Percentiles rank a stretch among this genome's conserved stretches.
These are phyloP conservation scores for Dilophus febrilis DNA, from an alignment of 2,888 invertebrate genomes.

Conservation along the genomic window DNA sequence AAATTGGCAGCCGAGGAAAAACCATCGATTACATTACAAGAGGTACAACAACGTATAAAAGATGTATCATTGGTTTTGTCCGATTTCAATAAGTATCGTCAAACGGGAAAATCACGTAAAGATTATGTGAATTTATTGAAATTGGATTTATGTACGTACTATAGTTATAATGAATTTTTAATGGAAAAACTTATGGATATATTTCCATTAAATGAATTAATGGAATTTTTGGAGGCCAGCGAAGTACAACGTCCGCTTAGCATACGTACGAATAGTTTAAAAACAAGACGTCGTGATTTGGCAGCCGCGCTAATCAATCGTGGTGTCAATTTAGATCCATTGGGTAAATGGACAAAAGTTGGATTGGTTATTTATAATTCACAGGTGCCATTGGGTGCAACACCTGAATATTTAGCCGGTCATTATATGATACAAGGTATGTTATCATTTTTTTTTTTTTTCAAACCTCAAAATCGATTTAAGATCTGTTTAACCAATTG, in stretches of 20 bases:
- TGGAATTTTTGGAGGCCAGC: conserved; percentile 92
- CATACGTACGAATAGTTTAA: conserved; percentile 88
- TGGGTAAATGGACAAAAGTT: conserved; percentile 97
- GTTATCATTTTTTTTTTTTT: no score
- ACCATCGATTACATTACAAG: conserved; percentile 56
- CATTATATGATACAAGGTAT: conserved; percentile 82
- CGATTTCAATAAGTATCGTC: conserved; percentile 57
- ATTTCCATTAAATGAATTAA: conserved; percentile 68
- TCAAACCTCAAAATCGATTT: no score
- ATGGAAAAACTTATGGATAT: conserved; percentile 85
- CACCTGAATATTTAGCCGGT: conserved; percentile 96
- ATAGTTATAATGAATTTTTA: conserved; percentile 91
- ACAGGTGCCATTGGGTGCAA: conserved; percentile 92
- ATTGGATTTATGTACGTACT: conserved; percentile 80
- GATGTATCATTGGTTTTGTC: conserved; percentile 65
- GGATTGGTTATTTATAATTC: conserved; percentile 92
- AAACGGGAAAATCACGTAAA: conserved; percentile 49
- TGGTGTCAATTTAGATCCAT: conserved; percentile 94
- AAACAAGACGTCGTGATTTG: conserved; percentile 77
- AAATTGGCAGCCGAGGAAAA: conserved; percentile 49
- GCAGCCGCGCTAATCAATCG: conserved; percentile 89
- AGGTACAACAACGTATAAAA: conserved; percentile 76
- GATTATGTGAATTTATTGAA: conserved; percentile 69
- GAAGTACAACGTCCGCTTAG: conserved; percentile 90
- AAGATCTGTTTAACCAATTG: background rate